phyloP scores from a whole-genome alignment of 2,888 invertebrate species.

The Mongoloraphidia duomilia region DNA sequence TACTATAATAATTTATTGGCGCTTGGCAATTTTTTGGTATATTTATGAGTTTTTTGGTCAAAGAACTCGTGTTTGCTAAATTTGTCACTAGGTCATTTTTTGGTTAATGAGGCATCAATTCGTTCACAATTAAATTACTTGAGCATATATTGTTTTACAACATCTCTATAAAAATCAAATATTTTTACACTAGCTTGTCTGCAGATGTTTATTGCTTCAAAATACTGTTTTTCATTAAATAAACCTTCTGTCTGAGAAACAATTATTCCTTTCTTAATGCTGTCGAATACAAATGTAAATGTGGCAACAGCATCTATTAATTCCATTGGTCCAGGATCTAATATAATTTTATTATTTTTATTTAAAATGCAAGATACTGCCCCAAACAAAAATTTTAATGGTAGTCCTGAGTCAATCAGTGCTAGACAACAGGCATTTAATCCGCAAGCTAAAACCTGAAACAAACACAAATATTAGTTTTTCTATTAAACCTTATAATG shows the following conservation, averaged over 20 bases:
- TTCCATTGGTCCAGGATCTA: constrained; percentile 25
- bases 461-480: too few species aligned
- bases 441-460: constrained; percentile 60
- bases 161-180: constrained; percentile 57
- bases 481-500: too few species aligned
- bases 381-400: constrained; percentile 68
- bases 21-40: too few species aligned
- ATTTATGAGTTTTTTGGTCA: too few species aligned
- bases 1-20: too few species aligned
- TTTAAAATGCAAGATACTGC: constrained; percentile 62
- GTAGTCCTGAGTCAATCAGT: constrained; percentile 66
- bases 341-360: constrained; percentile 33
- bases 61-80: too few species aligned
- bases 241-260: constrained; percentile 55
- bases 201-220: constrained; percentile 48
- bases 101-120: background rate
- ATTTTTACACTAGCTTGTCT: constrained; percentile 49
- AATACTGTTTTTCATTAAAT: constrained; percentile 50
- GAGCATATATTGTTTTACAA: constrained; percentile 42
- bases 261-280: constrained; percentile 38
- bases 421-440: constrained; percentile 75
- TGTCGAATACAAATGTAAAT: constrained; percentile 65
- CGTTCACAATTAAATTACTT: constrained; percentile 8
- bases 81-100: too few species aligned
- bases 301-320: constrained; percentile 40